Evolutionary conservation across 1,140 invertebrate genomes (phyloP), one percentile per base, ranked within the genome.

Genomic region (Trissolcus basalis): DNA sequence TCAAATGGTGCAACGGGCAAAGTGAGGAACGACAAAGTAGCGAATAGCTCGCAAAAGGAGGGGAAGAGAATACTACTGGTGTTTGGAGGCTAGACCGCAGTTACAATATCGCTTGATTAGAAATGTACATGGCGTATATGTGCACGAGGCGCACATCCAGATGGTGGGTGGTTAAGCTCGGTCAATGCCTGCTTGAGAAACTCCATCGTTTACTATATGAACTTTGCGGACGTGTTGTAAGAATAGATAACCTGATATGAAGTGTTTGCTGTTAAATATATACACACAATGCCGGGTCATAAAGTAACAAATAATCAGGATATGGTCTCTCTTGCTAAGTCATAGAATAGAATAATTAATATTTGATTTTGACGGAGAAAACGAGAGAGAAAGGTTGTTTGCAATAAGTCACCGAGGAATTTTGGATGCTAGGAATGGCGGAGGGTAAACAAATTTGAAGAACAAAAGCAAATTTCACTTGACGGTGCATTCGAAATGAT

Each of bases 41-140:
- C 71, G 77, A 78, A 78, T 71, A 55, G 77, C 71, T 75, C 47
- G 71, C 77, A 75, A 79, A 64, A 77, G 73, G 71, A 79, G 75
- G 53, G 70, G 78, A 76, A 77, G 77, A 70, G 74, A 77, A 78
- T 79, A 76, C 74, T 78, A 80, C 81, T 81, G 83, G 82, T 86
- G 85, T 86, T 85, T 85, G 85, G 85, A 86, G 83, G 86, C 87
- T 87, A 89, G 87, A 89, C 87, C 87, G 83, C 87, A 89, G 87
- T 89, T 89, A 89, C 87, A 89, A 88, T 89, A 89, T 88, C 87
- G 87, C 87, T 89, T 89, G 87, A 89, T 89, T 89, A 89, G 87
- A 89, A 89, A 89, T 89, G 87, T 89, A 89, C 87, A 89, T 89
- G 87, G 86, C 82, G 85, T 86, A 87, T 87, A 85, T 80, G 72